Evolutionary conservation across 2,797 vertebrate species (phyloP).

Genomic region (Catamblyrhynchus diadema): DNA sequence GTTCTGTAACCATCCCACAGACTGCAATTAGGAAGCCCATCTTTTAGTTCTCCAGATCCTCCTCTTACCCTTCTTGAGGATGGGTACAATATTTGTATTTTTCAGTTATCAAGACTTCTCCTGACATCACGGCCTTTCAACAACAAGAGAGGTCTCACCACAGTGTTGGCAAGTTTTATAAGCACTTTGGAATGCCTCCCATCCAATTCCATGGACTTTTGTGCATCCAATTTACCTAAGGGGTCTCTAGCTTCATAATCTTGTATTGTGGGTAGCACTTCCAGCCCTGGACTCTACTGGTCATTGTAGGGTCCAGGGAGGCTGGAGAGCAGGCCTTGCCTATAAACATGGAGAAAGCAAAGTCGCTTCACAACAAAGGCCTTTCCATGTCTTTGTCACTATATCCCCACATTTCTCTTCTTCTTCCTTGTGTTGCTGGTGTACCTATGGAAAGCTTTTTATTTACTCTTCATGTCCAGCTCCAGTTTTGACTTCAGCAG

Average conservation of each 20-base stretch:
- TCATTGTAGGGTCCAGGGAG: not conserved
- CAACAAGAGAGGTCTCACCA: not conserved
- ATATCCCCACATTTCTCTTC: not conserved
- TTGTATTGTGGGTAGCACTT: not conserved
- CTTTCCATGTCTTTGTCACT: not conserved
- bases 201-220: not conserved
- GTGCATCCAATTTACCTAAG: not conserved
- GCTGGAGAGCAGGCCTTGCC: not conserved
- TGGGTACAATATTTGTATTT: not conserved
- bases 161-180: not conserved
- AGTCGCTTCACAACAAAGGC: not conserved
- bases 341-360: not conserved
- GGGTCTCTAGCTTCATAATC: not conserved
- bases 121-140: not conserved
- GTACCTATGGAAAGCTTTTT: not conserved
- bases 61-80: not conserved
- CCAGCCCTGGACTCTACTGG: not conserved
- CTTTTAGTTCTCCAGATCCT: not conserved
- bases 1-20: not conserved
- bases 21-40: not conserved
- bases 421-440: not conserved
- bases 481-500: not conserved
- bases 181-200: not conserved
- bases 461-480: not conserved
- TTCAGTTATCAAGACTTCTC: not conserved